Percentiles rank a stretch among this genome's conserved stretches.
Evolutionary conservation across 2,797 vertebrate species (phyloP).

Genomic region (Helicolenus hilgendorfi): DNA sequence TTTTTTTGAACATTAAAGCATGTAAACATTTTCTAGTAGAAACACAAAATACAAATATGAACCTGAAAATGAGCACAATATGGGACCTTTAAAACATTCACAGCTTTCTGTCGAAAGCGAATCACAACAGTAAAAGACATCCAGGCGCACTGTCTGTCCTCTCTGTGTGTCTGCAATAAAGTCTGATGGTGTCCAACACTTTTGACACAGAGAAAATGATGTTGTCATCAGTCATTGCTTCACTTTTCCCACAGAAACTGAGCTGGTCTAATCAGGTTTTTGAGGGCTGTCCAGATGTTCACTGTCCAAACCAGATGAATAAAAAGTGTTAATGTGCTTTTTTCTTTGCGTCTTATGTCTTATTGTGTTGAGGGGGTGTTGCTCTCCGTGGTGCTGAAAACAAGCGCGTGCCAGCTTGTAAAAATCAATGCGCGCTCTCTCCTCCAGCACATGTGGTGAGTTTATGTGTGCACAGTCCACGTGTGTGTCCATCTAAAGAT

Average conservation of each 20-base stretch:
- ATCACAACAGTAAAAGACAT: not conserved
- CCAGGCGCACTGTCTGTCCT: fast-evolving
- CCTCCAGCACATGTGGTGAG: not conserved
- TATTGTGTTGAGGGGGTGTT: not conserved
- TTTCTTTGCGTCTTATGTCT: not conserved
- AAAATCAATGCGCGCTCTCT: constrained; percentile 35
- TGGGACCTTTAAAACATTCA: not conserved
- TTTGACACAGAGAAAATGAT: not conserved
- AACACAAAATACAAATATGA: too few relatives aligned
- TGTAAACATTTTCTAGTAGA: too few relatives aligned
- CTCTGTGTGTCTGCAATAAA: not conserved
- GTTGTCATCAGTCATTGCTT: not conserved
- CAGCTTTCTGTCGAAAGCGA: not conserved
- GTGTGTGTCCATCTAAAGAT: not conserved
- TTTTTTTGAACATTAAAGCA: too few relatives aligned
- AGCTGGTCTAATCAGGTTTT: not conserved
- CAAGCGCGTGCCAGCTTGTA: constrained; percentile 29
- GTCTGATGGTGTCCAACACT: not conserved
- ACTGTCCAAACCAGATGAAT: not conserved
- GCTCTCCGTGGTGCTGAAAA: constrained; percentile 90
- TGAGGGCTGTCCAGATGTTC: not conserved
- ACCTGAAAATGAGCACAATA: too few relatives aligned
- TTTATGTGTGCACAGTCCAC: not conserved
- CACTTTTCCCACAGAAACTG: not conserved
- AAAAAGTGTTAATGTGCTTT: not conserved